Conservation (phyloP, 1,140 invertebrate genomes). For the Drosophila neocordata region DNA sequence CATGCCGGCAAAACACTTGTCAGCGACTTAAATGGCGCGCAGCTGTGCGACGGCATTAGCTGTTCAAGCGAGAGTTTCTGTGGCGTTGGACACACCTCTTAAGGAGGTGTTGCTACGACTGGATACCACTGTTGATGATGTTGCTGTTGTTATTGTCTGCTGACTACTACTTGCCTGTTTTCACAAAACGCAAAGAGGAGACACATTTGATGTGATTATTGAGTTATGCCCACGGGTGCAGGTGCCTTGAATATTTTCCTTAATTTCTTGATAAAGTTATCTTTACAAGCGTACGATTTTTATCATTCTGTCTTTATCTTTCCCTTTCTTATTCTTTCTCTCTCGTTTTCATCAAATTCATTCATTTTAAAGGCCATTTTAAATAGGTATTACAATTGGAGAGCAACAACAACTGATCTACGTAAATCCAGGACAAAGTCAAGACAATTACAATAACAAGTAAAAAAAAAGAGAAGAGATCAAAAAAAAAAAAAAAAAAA, state of each 20-base stretch:
- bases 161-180: neutral
- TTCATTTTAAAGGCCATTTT: neutral
- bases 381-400: neutral
- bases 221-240: constrained; percentile 78
- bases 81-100: constrained; percentile 64
- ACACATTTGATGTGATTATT: constrained; percentile 74
- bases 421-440: constrained; percentile 7
- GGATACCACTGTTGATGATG: neutral
- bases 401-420: neutral
- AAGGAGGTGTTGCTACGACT: constrained; percentile 57
- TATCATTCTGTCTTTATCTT: neutral
- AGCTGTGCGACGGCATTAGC: constrained; percentile 72
- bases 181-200: constrained; percentile 23
- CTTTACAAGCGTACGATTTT: constrained; percentile 14
- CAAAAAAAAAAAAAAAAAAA: constrained; percentile 5
- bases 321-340: neutral
- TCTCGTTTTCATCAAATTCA: neutral
- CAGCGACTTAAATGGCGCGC: constrained; percentile 79
- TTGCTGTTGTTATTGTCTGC: constrained; percentile 2
- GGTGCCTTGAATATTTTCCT: constrained; percentile 70
- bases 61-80: constrained; percentile 16
- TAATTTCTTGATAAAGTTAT: constrained; percentile 78
- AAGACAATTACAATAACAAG: constrained; percentile 6
- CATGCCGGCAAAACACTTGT: constrained; percentile 79
- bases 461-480: neutral